Conservation (phyloP, 2,113 vertebrate species). For the Microcebus griseorufus region DNA sequence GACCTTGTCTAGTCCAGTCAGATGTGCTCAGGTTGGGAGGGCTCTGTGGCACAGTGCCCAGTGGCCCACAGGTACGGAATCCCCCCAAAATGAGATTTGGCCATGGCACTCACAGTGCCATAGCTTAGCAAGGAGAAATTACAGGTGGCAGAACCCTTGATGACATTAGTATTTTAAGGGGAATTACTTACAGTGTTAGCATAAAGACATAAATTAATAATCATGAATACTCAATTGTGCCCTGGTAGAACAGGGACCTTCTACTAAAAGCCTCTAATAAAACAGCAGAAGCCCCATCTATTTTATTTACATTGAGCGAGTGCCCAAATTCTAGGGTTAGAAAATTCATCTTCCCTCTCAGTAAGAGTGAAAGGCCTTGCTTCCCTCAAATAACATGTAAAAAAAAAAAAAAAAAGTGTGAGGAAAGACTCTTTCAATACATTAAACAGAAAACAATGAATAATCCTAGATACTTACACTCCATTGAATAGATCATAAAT, state of each 20-base stretch:
- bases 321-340: not conserved
- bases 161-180: not conserved
- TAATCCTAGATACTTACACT: not conserved
- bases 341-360: not conserved
- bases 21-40: not conserved
- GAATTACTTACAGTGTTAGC: not conserved
- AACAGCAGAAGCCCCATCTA: not conserved
- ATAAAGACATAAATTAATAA: not conserved
- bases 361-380: not conserved
- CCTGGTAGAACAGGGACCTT: not conserved
- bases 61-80: too few species aligned
- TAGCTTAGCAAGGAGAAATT: not conserved
- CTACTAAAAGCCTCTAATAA: not conserved
- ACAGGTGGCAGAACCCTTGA: not conserved
- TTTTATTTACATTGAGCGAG: not conserved
- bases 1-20: not conserved
- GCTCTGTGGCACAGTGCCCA: fast-evolving
- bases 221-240: not conserved
- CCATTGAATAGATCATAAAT: not conserved
- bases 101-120: not conserved
- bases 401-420: not conserved
- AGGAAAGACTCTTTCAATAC: not conserved
- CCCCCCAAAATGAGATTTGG: not conserved
- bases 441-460: not conserved
- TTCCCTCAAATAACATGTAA: not conserved